Evolutionary conservation across 2,797 vertebrate species (phyloP).

Genomic region (Limnodromus scolopaceus): DNA sequence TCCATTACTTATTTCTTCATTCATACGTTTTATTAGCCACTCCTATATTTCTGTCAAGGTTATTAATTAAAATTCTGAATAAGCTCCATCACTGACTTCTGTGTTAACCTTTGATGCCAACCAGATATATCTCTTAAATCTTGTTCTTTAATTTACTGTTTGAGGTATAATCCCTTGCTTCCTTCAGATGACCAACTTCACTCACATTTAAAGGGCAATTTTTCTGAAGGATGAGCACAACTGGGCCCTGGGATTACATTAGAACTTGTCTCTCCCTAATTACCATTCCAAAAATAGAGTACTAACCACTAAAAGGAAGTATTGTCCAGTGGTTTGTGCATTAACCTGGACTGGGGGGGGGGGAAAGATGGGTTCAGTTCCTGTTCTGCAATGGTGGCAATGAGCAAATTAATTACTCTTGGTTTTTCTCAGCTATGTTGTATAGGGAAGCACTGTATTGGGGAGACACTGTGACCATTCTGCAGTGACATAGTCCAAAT

Average conservation of each 20-base stretch:
- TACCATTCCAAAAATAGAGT: constrained; percentile 30
- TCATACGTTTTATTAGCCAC: constrained; percentile 24
- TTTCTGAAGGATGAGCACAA: neutral
- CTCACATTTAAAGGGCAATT: neutral
- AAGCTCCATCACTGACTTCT: neutral
- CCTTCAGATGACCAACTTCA: neutral
- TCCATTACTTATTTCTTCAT: neutral
- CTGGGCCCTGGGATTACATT: neutral
- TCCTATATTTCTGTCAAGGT: neutral
- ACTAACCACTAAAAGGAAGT: neutral
- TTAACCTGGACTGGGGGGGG: neutral
- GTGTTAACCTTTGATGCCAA: neutral
- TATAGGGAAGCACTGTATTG: neutral
- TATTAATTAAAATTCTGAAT: constrained; percentile 20
- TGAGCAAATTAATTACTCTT: neutral
- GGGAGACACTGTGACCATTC: neutral
- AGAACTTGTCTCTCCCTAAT: neutral
- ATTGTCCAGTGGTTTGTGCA: neutral
- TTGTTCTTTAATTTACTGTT: neutral
- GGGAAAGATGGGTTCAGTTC: neutral
- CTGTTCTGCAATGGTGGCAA: neutral
- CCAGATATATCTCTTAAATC: neutral
- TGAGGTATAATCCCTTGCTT: neutral
- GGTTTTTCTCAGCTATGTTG: neutral
- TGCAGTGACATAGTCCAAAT: neutral